phyloP scores from a whole-genome alignment of 2,113 vertebrate species.

The Catharus minimus region DNA sequence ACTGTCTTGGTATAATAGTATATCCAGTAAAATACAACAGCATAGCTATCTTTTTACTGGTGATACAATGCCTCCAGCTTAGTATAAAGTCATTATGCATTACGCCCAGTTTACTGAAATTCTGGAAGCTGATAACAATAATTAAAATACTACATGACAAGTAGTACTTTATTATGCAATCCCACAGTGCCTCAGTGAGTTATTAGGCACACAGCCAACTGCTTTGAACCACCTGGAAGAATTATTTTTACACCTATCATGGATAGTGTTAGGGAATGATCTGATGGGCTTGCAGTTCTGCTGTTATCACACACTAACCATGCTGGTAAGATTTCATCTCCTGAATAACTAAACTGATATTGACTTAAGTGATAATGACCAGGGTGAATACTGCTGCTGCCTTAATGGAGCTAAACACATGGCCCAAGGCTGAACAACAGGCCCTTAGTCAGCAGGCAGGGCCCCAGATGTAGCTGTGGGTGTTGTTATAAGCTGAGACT shows the following conservation, averaged over 20 bases:
- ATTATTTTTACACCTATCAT: background rate
- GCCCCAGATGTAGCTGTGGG: background rate
- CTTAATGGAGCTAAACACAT: background rate
- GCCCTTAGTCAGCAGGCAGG: background rate
- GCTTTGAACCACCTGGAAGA: constrained; percentile 38
- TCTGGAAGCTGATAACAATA: constrained; percentile 36
- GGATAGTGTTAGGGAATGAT: background rate
- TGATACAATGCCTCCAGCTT: background rate
- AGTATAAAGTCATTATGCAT: background rate
- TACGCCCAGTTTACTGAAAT: constrained; percentile 11
- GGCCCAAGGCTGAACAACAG: background rate
- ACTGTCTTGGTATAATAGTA: background rate
- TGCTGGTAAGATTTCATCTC: background rate
- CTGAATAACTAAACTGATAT: background rate
- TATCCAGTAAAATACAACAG: background rate
- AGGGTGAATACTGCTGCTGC: background rate
- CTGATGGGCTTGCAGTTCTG: background rate
- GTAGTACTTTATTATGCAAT: constrained; percentile 23
- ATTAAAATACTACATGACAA: constrained; percentile 29
- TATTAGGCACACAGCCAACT: constrained; percentile 18
- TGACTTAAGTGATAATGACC: background rate
- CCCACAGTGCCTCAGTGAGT: constrained; percentile 6
- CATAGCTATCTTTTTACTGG: background rate
- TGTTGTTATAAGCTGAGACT: background rate
- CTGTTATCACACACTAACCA: background rate